Base-by-base conservation (phyloP, 2,113 vertebrate species). In the Alligator mississippiensis region DNA sequence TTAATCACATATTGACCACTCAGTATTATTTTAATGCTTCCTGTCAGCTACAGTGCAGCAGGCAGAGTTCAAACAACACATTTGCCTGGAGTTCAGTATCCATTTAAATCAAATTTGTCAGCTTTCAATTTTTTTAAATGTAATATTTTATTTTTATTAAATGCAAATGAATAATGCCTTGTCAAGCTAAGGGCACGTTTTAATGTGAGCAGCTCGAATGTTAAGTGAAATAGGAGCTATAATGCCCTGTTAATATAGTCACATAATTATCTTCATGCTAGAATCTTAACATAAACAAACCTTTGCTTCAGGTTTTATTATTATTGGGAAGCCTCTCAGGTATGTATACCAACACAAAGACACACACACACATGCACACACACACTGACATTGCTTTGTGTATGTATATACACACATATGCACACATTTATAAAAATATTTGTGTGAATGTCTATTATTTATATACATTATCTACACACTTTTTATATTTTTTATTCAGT, bases 81-180 rank as follows among this genome's bases (percentile, higher is more conserved):
- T 97, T 97, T 95, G 93, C 97, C 96, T 97, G 94, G 94, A 97
- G 96, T 97, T 97, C 97, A 91, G 90, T 83, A 90, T 96, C 94
- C 93, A 93, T 94, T 97, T 96, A 96, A 96, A 96, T 97, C 95
- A 97, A 96, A 95, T 95, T 95, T 97, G 97, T 96, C 97, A 97
- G 94, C 92, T 97, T 97, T 96, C 93, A 93, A 85, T 96, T 96
- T 97, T 96, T 94, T 94, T 11, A 87, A 96, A 96, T 82, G 84
- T 84, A 94, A 86, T 92, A 84, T 97, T 97, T 95, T 95, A 94
- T 95, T 97, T 97, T 95, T 97, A 94, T 97, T 97, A 97, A 97
- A 97, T 6, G 13, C 89, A 95, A 97, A 91, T 97, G 96, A 97
- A 96, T 96, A 97, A 96, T 96, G 89, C 87, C 91, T 94, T 97